A percentile compares a stretch with the other conserved stretches of the same genome.
phyloP scores from a whole-genome alignment of 2,888 invertebrate genomes.

The Neelides folsomi region DNA sequence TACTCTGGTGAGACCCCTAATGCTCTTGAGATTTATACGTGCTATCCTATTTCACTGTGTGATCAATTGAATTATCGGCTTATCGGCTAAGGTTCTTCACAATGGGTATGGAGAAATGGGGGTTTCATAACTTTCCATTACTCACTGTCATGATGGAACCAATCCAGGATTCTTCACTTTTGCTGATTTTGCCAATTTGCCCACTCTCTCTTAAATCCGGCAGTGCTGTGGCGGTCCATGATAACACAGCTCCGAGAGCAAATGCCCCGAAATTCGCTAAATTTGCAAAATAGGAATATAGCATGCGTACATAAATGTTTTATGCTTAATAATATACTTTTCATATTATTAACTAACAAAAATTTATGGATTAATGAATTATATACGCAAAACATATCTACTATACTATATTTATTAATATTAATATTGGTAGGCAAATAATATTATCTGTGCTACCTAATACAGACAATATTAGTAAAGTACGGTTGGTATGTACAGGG shows the following conservation, averaged over 20 bases:
- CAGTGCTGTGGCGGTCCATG: constrained; percentile 28
- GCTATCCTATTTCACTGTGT: background rate
- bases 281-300: constrained; percentile 2
- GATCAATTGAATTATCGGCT: background rate
- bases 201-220: constrained; percentile 23
- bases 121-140: background rate
- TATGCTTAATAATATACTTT: background rate
- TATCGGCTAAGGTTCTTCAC: background rate
- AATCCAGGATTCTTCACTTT: constrained; percentile 26
- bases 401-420: too few species aligned
- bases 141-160: constrained; percentile 26
- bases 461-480: too few species aligned
- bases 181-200: constrained; percentile 18
- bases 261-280: constrained; percentile 27
- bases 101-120: too few species aligned
- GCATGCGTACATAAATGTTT: background rate
- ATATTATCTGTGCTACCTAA: too few species aligned
- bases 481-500: too few species aligned
- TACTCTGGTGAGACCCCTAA: background rate
- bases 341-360: background rate
- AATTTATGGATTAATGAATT: background rate
- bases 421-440: too few species aligned
- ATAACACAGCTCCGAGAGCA: constrained; percentile 21
- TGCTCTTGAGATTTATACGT: background rate
- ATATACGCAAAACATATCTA: too few species aligned